Percentiles rank a stretch among this genome's conserved stretches.
Evolutionary conservation across 2,888 invertebrate genomes (phyloP).

Genomic region (Tipula vernalis): DNA sequence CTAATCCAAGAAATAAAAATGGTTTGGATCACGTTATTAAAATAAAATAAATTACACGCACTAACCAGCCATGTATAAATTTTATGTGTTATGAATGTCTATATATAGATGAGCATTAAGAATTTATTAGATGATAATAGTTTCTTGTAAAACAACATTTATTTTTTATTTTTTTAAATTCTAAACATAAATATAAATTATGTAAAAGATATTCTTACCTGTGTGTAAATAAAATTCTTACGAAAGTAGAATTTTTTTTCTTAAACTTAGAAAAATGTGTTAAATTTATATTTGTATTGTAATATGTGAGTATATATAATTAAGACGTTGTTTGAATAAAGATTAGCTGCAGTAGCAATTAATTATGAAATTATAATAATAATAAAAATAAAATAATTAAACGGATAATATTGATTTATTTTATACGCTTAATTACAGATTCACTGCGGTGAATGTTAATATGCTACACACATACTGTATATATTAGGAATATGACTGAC

Average conservation of each 20-base stretch:
- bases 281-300: not conserved
- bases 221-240: not conserved
- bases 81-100: not conserved
- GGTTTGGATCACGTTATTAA: not conserved
- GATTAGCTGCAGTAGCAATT: not conserved
- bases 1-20: not conserved
- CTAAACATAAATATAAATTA: not conserved
- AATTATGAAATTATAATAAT: not conserved
- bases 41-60: not conserved
- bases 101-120: not conserved
- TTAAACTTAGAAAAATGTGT: not conserved
- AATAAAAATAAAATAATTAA: not conserved
- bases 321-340: not conserved
- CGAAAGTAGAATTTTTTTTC: not conserved
- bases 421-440: not conserved
- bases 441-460: not conserved
- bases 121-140: not conserved
- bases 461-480: too few relatives aligned
- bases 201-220: not conserved
- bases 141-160: not conserved
- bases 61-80: not conserved
- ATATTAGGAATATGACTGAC: too few relatives aligned
- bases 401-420: not conserved
- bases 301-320: not conserved
- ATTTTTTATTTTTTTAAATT: not conserved